Conservation (phyloP, 2,888 invertebrate species). For the Crocallis elinguaria region DNA sequence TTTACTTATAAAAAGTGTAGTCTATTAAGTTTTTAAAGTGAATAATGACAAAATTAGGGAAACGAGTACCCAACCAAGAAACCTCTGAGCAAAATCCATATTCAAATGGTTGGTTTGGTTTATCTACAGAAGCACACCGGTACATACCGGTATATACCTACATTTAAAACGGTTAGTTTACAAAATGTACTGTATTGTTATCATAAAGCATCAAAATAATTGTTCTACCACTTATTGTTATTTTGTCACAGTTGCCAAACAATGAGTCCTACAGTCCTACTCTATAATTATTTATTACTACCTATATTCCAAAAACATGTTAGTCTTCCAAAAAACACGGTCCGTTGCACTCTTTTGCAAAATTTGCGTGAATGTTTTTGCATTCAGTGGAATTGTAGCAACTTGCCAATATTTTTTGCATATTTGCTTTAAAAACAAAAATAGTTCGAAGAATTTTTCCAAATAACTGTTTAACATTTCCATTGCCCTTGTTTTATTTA, state of each 20-base stretch:
- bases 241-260: constrained; percentile 21
- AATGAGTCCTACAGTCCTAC: constrained; percentile 41
- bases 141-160: too few species aligned
- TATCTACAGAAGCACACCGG: too few species aligned
- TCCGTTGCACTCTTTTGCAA: constrained; percentile 51
- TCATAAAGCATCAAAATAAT: too few species aligned
- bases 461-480: constrained; percentile 58
- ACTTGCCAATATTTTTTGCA: constrained; percentile 35
- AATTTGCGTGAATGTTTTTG: constrained; percentile 54
- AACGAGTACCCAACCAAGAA: too few species aligned
- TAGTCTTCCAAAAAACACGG: constrained; percentile 50
- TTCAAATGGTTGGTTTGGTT: too few species aligned
- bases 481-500: constrained; percentile 15
- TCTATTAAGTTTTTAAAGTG: too few species aligned
- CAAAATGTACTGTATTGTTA: too few species aligned
- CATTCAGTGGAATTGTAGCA: constrained; percentile 53
- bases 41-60: too few species aligned
- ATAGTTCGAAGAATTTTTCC: constrained; percentile 69
- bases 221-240: neutral
- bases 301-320: constrained; percentile 38
- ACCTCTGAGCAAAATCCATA: too few species aligned
- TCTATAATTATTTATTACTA: constrained; percentile 50
- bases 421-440: constrained; percentile 59
- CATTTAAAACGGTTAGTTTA: too few species aligned
- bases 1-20: too few species aligned